Conservation (phyloP, 2,113 vertebrate species). For the Penelope pileata region DNA sequence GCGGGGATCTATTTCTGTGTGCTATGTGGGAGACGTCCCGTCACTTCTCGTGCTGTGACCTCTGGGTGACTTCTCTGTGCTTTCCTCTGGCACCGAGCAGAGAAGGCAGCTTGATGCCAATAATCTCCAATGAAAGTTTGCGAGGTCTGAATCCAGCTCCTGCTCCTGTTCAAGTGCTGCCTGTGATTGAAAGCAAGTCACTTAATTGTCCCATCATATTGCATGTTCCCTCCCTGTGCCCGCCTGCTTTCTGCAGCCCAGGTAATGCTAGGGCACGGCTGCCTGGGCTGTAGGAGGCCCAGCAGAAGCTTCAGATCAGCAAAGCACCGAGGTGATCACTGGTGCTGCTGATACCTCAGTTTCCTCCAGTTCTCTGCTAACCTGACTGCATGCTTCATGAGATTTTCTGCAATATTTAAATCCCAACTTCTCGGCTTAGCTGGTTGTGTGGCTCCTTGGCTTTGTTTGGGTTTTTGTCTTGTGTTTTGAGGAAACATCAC, state of each 20-base stretch:
- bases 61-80: not conserved
- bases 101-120: not conserved
- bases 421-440: not conserved
- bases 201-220: not conserved
- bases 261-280: not conserved
- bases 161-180: not conserved
- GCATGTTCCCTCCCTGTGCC: not conserved
- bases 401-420: not conserved
- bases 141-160: not conserved
- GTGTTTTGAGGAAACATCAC: not conserved
- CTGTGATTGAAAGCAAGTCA: constrained; percentile 6
- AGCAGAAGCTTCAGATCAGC: not conserved
- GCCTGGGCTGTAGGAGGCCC: not conserved
- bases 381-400: not conserved
- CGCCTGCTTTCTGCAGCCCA: not conserved
- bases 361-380: not conserved
- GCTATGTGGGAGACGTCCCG: not conserved
- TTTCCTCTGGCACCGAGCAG: not conserved
- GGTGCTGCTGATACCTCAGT: not conserved
- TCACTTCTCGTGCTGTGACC: not conserved
- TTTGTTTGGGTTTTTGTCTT: not conserved
- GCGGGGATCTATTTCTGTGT: not conserved
- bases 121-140: not conserved
- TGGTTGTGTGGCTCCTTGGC: not conserved
- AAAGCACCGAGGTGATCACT: not conserved